Evolutionary conservation across 2,797 vertebrate genomes (phyloP).

Genomic region (Peromyscus attwateri): DNA sequence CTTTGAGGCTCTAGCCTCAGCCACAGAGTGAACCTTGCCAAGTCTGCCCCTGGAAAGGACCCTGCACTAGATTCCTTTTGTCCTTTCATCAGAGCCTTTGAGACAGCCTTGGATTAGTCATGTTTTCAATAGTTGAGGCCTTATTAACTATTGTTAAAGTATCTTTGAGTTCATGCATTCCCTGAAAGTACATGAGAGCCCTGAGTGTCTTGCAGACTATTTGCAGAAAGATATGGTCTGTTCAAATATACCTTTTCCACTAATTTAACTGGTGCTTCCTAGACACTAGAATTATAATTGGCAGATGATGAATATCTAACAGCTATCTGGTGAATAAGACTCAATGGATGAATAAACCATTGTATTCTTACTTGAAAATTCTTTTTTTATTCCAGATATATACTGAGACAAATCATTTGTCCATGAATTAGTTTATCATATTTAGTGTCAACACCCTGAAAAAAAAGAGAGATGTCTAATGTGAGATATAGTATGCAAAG

Average conservation of each 20-base stretch:
- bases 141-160: not conserved
- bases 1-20: not conserved
- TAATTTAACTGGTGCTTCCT: not conserved
- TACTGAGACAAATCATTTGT: not conserved
- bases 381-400: not conserved
- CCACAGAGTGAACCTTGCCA: not conserved
- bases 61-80: not conserved
- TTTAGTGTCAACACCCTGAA: not conserved
- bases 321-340: slow-evolving; percentile 4
- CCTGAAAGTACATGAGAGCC: not conserved
- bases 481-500: slow-evolving; percentile 4
- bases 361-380: not conserved
- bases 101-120: not conserved
- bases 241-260: slow-evolving; percentile 13
- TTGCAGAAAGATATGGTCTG: not conserved
- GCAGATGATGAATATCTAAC: not conserved
- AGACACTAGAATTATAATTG: not conserved
- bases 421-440: not conserved
- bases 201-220: not conserved
- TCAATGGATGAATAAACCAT: not conserved
- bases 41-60: not conserved
- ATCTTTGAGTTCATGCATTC: not conserved
- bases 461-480: not conserved
- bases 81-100: not conserved
- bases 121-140: too few species aligned